Evolutionary conservation across 2,797 vertebrate species (phyloP).

Genomic region (Falco novaeseelandiae): DNA sequence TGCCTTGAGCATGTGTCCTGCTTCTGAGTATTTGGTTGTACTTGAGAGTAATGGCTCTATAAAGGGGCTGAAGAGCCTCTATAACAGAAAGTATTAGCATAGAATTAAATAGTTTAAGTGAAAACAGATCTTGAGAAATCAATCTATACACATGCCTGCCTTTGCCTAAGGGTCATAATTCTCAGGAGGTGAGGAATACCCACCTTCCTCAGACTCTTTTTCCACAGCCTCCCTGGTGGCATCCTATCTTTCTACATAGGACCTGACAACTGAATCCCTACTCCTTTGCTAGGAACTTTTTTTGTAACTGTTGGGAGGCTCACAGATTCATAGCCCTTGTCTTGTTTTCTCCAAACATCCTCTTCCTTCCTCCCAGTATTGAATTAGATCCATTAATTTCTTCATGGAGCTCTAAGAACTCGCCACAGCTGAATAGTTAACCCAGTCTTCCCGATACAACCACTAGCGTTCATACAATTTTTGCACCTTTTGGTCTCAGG

Average conservation of each 20-base stretch:
- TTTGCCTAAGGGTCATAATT: neutral
- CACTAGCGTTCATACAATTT: neutral
- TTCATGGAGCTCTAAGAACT: neutral
- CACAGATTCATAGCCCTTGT: neutral
- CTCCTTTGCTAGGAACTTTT: neutral
- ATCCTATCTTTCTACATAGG: neutral
- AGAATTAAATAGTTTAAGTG: neutral
- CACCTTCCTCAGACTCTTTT: neutral
- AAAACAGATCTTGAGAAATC: slow-evolving; percentile 16
- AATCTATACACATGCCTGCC: neutral
- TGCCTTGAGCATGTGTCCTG: neutral
- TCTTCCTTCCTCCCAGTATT: neutral
- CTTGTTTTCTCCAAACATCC: neutral
- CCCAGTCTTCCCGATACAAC: neutral
- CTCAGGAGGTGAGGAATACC: neutral
- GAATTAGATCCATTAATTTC: neutral
- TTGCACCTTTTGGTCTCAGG: neutral
- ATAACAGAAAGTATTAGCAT: neutral
- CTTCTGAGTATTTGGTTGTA: neutral
- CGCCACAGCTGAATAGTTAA: neutral
- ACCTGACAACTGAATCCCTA: neutral
- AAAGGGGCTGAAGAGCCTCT: neutral
- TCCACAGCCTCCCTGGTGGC: neutral
- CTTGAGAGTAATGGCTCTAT: neutral
- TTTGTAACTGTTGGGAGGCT: neutral